Evolutionary conservation across 2,888 invertebrate genomes (phyloP), one percentile per base, ranked within the genome.

Genomic region (Nebria salina): DNA sequence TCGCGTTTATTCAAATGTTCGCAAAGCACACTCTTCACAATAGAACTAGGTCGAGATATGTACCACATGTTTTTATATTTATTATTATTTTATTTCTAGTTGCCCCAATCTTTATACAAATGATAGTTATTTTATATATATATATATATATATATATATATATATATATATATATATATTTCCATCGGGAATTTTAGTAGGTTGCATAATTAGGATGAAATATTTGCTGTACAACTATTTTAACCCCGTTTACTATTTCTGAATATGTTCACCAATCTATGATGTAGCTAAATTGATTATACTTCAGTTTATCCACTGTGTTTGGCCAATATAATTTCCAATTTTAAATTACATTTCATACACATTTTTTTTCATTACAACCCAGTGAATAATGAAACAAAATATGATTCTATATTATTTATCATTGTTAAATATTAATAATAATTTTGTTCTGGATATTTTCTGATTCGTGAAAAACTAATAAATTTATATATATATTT

Each of bases 101-200:
- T 54, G 54, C 6, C 13, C 43, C 54, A 54, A 11, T 54, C 54
- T 54, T 4, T 54, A 34, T 34, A 34, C 54, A 54, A 11, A 54
- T 54, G 2, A 54, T 54, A 54, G 2, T 2, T 54, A 54, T 54
- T 68, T n/a, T 68, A 68, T 68, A 68, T 68, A 68, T 68, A 68
- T 68, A 68, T 68, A 68, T 68, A 68, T 68, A 68, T 68, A 68
- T 68, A 68, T 68, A 68, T 68, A 68, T 68, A 68, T 68, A 68
- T 68, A 68, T 68, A 68, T 68, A 26, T 68, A 68, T 26, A 68
- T 68, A 68, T 68, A 68, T 25, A 68, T 20, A 68, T n/a, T 20
- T 68, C 20, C 26, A 25, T 11, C n/a, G 2, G 20, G n/a, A 68
- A 68, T 6, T 15, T 68, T 15, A 68, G 20, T 68, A 26, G 26